Evolutionary conservation across 2,797 vertebrate species (phyloP), one percentile per base, ranked within the genome.

Genomic region (Aeoliscus strigatus): DNA sequence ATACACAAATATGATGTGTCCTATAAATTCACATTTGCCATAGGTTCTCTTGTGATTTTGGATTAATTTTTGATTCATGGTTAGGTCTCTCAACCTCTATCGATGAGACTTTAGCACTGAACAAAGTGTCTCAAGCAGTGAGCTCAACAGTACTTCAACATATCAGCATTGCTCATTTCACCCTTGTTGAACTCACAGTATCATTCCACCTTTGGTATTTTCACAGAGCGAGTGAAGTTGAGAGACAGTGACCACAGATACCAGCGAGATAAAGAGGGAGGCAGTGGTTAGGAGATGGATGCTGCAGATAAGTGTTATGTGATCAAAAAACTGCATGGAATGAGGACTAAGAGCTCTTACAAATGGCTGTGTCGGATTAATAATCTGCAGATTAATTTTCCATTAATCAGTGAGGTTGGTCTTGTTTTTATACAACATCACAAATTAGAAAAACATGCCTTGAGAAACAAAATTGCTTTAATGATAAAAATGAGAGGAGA

Each of bases 181-280:
- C 39, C 53, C 58, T 63, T 33, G 60, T 52, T 60, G 54, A 73
- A 70, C 51, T 71, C 50, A 27, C 51, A 45, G 60, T 29, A 51
- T 51, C 28, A 45, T 65, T 79, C 64, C 66, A 77, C 66, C 71
- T 79, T 61, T 64, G 53, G 55, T 61, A 59, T 58, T 69, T 70
- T 61, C 33, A 14, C 51, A 61, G 29, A 8, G 4, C 26, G 29
- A 75, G 36, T 43, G 24, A 50, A 57, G 64, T 49, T 60, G 56
- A 60, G 44, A 67, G 43, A 64, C 52, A 51, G 54, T 53, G 63
- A 54, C 63, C 38, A 38, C 48, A 38, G 59, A 66, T 46, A 66
- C 41, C 58, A 58, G 60, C 7, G 23, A 58, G 49, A 66, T 47
- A 58, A 57, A 66, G 23, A 39, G 14, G 13, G 43, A 58, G 5